Evolutionary conservation across 2,797 vertebrate genomes (phyloP).

Genomic region (Eulemur rubriventer): DNA sequence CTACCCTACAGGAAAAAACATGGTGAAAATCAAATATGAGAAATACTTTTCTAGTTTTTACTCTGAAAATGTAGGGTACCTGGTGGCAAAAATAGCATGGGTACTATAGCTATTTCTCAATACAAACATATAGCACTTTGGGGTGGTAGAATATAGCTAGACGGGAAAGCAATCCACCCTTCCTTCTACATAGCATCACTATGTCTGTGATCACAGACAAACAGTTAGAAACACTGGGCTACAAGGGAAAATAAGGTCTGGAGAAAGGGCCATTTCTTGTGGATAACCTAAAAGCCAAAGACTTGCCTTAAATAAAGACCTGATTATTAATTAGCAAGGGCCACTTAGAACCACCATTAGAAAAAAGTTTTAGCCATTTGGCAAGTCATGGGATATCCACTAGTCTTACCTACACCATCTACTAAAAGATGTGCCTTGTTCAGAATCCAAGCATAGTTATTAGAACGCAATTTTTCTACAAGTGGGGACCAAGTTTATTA

Average conservation of each 20-base stretch:
- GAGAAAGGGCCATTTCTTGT: background rate
- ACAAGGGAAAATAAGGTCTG: background rate
- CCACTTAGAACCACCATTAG: background rate
- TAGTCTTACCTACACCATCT: background rate
- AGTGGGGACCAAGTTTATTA: background rate
- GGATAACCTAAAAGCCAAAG: background rate
- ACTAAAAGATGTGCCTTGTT: conserved; percentile 21
- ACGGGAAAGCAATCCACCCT: background rate
- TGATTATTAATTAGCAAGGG: conserved; percentile 30
- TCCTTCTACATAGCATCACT: background rate
- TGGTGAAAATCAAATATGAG: conserved; percentile 5
- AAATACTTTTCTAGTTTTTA: background rate
- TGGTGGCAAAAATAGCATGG: background rate
- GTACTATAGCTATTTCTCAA: background rate
- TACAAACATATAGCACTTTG: background rate
- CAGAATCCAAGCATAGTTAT: conserved; percentile 42
- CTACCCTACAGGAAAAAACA: background rate
- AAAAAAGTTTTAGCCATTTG: conserved; percentile 28
- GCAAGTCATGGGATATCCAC: background rate
- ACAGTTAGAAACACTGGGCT: background rate
- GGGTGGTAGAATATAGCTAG: background rate
- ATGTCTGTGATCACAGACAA: background rate
- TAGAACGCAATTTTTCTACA: conserved; percentile 30
- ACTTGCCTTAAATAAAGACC: conserved; percentile 3
- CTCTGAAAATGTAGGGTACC: background rate